Conservation (phyloP, 2,797 vertebrate genomes). For the Oreonectes daqikongensis region DNA sequence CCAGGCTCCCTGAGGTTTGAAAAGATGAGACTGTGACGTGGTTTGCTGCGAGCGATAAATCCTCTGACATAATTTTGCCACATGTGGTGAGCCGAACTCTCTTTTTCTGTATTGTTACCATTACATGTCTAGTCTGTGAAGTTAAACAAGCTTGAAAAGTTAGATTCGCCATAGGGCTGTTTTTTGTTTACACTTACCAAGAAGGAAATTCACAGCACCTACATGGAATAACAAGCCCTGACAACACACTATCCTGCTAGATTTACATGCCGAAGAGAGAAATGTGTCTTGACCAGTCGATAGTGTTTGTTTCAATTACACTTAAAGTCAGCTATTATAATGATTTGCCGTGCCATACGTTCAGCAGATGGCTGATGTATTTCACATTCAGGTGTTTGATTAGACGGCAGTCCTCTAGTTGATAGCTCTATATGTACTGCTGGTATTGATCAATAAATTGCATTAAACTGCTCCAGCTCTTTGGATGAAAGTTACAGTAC, state of each 20-base stretch:
- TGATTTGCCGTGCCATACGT: constrained; percentile 59
- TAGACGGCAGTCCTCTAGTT: constrained; percentile 58
- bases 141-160: constrained; percentile 53
- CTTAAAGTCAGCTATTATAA: constrained; percentile 67
- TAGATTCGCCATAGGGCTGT: constrained; percentile 36
- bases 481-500: constrained; percentile 56
- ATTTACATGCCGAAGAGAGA: constrained; percentile 71
- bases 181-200: neutral
- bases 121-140: constrained; percentile 54
- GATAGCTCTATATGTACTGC: constrained; percentile 54
- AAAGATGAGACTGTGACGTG: constrained; percentile 56
- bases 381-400: constrained; percentile 61
- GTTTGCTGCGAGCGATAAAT: constrained; percentile 58
- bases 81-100: constrained; percentile 53
- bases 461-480: constrained; percentile 48
- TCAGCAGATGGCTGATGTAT: constrained; percentile 54
- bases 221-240: constrained; percentile 1
- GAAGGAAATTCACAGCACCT: constrained; percentile 31
- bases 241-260: constrained; percentile 45
- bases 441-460: constrained; percentile 62
- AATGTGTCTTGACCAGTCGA: constrained; percentile 60
- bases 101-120: constrained; percentile 53
- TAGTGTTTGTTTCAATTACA: constrained; percentile 75
- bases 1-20: constrained; percentile 41
- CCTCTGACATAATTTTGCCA: constrained; percentile 62